These are phyloP conservation scores for Lasiommata megera DNA, from an alignment of 2,888 invertebrate species.

Conservation along the genomic window DNA sequence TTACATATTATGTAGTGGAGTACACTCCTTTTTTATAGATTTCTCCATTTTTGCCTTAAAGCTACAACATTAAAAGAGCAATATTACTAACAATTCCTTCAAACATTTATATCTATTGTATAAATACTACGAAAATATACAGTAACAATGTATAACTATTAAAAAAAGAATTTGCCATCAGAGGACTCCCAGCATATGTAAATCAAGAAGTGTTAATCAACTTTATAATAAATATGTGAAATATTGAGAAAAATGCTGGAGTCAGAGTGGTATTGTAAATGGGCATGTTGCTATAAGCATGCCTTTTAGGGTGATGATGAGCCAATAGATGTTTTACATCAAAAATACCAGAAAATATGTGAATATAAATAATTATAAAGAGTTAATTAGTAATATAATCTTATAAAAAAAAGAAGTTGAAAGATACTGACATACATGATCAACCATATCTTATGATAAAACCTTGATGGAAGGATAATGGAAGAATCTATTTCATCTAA, in stretches of 20 bases:
- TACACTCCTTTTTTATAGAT: too few species aligned
- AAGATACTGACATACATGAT: neutral
- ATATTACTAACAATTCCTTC: neutral
- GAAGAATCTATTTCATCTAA: slow-evolving; percentile 6
- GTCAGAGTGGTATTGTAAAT: too few species aligned
- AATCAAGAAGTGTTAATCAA: too few species aligned
- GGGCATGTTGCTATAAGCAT: too few species aligned
- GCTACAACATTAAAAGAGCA: neutral
- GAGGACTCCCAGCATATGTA: too few species aligned
- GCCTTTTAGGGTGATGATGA: too few species aligned
- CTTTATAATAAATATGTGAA: too few species aligned
- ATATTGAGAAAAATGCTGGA: too few species aligned
- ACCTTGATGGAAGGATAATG: slow-evolving; percentile 3
- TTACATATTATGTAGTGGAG: too few species aligned
- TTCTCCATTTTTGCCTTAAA: neutral
- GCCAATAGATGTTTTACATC: too few species aligned
- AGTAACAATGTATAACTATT: neutral
- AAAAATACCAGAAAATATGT: too few species aligned
- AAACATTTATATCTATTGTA: neutral
- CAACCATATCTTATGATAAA: slow-evolving; percentile 1
- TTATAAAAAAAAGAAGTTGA: neutral
- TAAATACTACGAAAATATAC: slow-evolving; percentile 8
- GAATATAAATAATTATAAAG: too few species aligned
- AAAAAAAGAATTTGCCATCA: neutral
- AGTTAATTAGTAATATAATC: neutral